A percentile compares a stretch with the other conserved stretches of the same genome.
Evolutionary conservation across 2,888 invertebrate species (phyloP).

Genomic region (Melieria crassipennis): DNA sequence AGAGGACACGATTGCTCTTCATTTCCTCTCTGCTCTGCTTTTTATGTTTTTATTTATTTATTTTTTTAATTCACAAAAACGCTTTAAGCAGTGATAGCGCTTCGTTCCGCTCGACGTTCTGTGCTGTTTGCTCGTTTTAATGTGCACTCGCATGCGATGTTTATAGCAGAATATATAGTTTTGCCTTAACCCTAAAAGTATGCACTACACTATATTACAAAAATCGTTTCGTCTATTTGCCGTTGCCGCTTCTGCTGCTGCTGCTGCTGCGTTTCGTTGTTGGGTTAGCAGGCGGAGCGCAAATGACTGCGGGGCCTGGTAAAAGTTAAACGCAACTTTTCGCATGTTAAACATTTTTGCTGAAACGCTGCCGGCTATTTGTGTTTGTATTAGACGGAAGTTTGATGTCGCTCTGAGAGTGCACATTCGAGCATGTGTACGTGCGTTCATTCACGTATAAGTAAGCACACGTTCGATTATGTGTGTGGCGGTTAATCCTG

Average conservation of each 20-base stretch:
- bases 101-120: too few relatives aligned
- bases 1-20: background rate
- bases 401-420: slow-evolving; percentile 40
- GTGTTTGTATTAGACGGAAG: slow-evolving; percentile 29
- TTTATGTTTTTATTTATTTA: too few relatives aligned
- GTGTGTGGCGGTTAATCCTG: background rate
- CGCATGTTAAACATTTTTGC: slow-evolving; percentile 58
- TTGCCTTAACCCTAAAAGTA: slow-evolving; percentile 48
- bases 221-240: background rate
- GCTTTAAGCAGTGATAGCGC: too few relatives aligned
- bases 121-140: too few relatives aligned
- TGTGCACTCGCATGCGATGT: background rate
- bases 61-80: too few relatives aligned
- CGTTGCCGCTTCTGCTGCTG: background rate
- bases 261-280: background rate
- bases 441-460: background rate
- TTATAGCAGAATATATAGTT: slow-evolving; percentile 8
- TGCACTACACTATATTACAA: slow-evolving; percentile 46
- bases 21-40: too few relatives aligned
- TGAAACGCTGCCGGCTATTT: slow-evolving; percentile 60
- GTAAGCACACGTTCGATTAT: background rate
- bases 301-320: slow-evolving; percentile 45
- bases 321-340: slow-evolving; percentile 60
- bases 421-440: background rate
- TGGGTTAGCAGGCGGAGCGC: too few relatives aligned